Evolutionary conservation across 2,113 vertebrate species (phyloP), one percentile per base, ranked within the genome.

Genomic region (Corythornis madagascariensis): DNA sequence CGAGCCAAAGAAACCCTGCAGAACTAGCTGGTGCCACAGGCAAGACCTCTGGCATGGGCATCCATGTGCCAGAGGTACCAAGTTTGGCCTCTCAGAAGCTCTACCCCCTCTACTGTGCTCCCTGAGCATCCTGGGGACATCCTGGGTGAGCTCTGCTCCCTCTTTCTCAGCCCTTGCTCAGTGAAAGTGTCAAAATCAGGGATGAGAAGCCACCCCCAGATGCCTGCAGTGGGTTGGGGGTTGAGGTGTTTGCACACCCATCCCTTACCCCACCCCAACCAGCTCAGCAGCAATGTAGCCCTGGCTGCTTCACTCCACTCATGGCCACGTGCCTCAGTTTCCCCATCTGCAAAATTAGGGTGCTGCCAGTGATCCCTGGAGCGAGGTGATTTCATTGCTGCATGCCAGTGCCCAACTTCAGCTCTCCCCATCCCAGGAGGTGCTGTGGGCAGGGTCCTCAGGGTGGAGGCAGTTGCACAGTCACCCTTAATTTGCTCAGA

Each of bases 361-460:
- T 19, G 16, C 21, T 13, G 12, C 53, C 47, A n/a, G 26, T 4
- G 15, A 38, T 11, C 3, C 47, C 64, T 2, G 2, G 43, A 57
- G 56, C 1, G 3, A 33, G n/a, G 8, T 1, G 29, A 25, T 40
- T 31, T 10, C 63, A 5, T 12, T 7, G 28, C 50, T 9, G 6
- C 2, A 0, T 20, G 21, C 38, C 5, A 2, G 24, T 13, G 31
- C 9, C 5, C 72, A 86, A 55, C 43, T 31, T 50, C 35, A 6
- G 33, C 11, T 76, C 8, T 67, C 9, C 29, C 2, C 28, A 25
- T 8, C 69, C 64, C 26, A 14, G 33, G 55, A 35, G 4, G 3
- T 0, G 8, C 57, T 47, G 52, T 2, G 5, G n/a, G 26, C 29
- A 50, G 38, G 8, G 9, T 31, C 42, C 53, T 0, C 5, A 11